These are phyloP conservation scores for Anguilla marmorata DNA, from an alignment of 2,797 vertebrate genomes.

Conservation along the genomic window DNA sequence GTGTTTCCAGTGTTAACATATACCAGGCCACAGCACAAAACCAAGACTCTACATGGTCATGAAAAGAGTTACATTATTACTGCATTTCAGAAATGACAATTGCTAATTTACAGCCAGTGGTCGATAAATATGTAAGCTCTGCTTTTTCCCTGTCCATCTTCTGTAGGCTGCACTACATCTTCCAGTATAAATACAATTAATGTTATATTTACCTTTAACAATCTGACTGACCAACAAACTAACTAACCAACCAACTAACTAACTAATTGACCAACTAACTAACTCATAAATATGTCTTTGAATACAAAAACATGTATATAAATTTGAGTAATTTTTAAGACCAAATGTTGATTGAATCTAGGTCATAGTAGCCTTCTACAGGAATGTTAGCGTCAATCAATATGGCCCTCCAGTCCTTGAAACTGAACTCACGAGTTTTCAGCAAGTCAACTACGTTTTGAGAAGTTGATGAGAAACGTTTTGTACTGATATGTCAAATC, in stretches of 20 bases:
- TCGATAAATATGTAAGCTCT: background rate
- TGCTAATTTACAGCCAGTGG: slow-evolving; percentile 28
- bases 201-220: too few relatives aligned
- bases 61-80: background rate
- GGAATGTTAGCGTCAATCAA: background rate
- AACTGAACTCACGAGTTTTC: background rate
- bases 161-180: background rate
- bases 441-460: background rate
- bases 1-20: slow-evolving; percentile 25
- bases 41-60: slow-evolving; percentile 16
- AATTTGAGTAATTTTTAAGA: too few relatives aligned
- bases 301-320: background rate
- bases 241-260: background rate
- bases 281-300: background rate
- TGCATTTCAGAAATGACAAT: slow-evolving; percentile 29
- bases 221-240: too few relatives aligned
- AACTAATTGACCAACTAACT: background rate
- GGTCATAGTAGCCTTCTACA: background rate
- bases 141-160: background rate
- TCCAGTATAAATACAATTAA: background rate
- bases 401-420: background rate
- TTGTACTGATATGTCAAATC: background rate
- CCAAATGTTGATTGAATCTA: background rate
- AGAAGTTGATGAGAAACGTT: background rate
- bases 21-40: slow-evolving; percentile 12